Percentiles rank a stretch among this genome's conserved stretches.
Conservation (phyloP, 2,888 invertebrate genomes). For the Yponomeuta sedellus region DNA sequence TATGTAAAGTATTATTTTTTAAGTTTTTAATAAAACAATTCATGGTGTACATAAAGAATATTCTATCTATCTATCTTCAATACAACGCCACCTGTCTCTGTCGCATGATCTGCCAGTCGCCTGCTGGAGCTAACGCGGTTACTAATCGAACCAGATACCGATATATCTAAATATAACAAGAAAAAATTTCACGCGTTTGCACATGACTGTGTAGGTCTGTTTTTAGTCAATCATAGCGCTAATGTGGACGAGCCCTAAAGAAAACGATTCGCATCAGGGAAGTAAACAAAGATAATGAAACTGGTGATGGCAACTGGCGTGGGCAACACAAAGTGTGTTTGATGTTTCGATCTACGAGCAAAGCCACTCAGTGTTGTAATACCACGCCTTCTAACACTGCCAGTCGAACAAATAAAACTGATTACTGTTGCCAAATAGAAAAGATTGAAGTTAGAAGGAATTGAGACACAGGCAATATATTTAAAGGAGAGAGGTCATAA, state of each 20-base stretch:
- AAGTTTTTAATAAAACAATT: too few relatives aligned
- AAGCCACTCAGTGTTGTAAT: slow-evolving; percentile 6
- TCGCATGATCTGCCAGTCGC: too few relatives aligned
- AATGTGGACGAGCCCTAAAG: background rate
- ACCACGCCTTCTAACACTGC: background rate
- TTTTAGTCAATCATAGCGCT: background rate
- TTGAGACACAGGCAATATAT: background rate
- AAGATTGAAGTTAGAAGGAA: background rate
- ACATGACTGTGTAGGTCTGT: background rate
- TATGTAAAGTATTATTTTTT: too few relatives aligned
- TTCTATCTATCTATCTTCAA: too few relatives aligned
- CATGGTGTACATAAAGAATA: too few relatives aligned
- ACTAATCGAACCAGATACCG: too few relatives aligned
- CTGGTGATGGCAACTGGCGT: slow-evolving; percentile 17
- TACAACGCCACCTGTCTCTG: too few relatives aligned
- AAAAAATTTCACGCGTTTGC: too few relatives aligned
- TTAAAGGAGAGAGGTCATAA: background rate
- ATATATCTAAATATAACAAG: too few relatives aligned
- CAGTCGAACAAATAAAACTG: background rate
- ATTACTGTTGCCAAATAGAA: slow-evolving; percentile 4
- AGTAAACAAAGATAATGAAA: slow-evolving; percentile 29
- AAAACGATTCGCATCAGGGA: slow-evolving; percentile 18
- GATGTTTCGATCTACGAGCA: slow-evolving; percentile 20
- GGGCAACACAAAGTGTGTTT: slow-evolving; percentile 27
- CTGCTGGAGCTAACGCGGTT: too few relatives aligned